These are phyloP conservation scores for Brevimyrus niger DNA, from an alignment of 2,113 vertebrate species.

Conservation along the genomic window DNA sequence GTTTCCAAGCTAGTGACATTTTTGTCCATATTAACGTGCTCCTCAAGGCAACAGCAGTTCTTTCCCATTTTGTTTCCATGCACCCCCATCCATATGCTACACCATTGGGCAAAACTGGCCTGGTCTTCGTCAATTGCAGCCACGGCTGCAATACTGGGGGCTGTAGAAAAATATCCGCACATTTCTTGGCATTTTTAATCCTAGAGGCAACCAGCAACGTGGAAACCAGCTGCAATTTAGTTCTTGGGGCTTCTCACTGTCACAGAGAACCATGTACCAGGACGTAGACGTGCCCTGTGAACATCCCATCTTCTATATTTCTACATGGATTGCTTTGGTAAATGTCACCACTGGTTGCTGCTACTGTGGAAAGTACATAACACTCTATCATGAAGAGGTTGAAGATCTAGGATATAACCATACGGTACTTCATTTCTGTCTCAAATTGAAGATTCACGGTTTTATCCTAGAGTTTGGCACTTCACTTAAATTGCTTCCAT, in stretches of 20 bases:
- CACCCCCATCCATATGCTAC: not conserved
- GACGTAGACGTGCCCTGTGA: not conserved
- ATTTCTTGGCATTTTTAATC: not conserved
- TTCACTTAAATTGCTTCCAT: not conserved
- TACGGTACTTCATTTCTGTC: not conserved
- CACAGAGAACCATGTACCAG: not conserved
- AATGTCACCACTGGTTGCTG: not conserved
- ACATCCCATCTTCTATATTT: not conserved
- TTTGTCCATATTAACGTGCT: not conserved
- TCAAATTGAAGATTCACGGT: not conserved
- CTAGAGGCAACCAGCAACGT: not conserved
- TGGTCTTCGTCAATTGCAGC: not conserved
- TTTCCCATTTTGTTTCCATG: not conserved
- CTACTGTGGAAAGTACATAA: not conserved
- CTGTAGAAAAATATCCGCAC: not conserved
- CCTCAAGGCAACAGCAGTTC: not conserved
- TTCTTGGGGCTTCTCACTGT: not conserved
- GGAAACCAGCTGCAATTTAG: not conserved
- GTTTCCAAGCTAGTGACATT: not conserved
- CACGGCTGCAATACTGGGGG: not conserved
- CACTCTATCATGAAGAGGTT: not conserved
- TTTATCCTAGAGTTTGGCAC: not conserved
- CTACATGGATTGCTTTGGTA: not conserved
- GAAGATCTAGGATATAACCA: not conserved
- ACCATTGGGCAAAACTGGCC: not conserved